Evolutionary conservation across 2,113 vertebrate species (phyloP), one percentile per base, ranked within the genome.

Genomic region (Neoarius graeffei): DNA sequence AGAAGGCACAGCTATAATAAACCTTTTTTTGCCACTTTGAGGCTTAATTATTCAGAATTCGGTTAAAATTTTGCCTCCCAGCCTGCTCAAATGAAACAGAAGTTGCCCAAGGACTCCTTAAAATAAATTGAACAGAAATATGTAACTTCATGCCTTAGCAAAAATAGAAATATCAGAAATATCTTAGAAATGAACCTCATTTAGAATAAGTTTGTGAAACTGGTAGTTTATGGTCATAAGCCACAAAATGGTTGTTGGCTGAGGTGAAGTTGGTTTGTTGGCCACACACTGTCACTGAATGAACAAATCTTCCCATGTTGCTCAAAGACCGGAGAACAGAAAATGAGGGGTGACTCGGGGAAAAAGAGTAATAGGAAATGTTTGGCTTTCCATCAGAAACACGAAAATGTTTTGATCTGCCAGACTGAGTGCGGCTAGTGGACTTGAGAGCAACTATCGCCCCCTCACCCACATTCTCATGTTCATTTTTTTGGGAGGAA

Each of bases 361-460:
- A 27, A 89, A 87, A 87, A 81, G 79, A 88, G 79, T 85, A 86
- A 86, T 66, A 90, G 85, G 86, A 89, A 88, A 90, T 86, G 85
- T 87, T 91, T 90, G 88, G 90, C 84, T 91, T 87, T 86, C 86
- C 87, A 90, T 91, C 91, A 88, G 90, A 91, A 89, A 89, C 85
- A 66, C 42, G 83, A 83, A 86, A 88, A 88, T 74, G 88, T 90
- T 91, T 91, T 91, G 92, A 89, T 90, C 91, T 90, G 91, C 86
- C 86, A 88, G 84, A 83, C 83, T 62, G 77, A 62, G 15, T 85
- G 90, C 86, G 91, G 90, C 84, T 86, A 87, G 86, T 90, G 85
- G 88, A 87, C 85, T 88, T 48, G 80, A 64, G 87, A 81, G 85
- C 74, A 84, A 76, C 83, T 83, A 85, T 91, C 82, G 80, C 79